Percentiles rank a stretch among this genome's conserved stretches.
Evolutionary conservation across 2,888 invertebrate species (phyloP).

Genomic region (Eumerus sabulonum): DNA sequence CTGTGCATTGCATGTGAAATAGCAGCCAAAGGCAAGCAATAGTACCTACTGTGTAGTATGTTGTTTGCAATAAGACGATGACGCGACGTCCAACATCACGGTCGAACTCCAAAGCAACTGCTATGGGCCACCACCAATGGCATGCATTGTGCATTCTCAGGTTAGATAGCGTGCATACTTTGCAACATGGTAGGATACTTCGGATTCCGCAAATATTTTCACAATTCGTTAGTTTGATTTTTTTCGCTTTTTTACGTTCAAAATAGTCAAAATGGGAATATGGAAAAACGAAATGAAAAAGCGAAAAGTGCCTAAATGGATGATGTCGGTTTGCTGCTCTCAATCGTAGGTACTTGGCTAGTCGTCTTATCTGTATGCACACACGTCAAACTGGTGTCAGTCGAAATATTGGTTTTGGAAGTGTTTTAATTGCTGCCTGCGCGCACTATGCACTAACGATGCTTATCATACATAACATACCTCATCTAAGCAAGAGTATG

Average conservation of each 20-base stretch:
- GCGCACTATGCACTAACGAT: conserved; percentile 41
- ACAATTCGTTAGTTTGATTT: conserved; percentile 42
- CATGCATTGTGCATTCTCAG: conserved; percentile 66
- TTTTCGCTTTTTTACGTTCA: conserved; percentile 7
- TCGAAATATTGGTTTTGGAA: conserved; percentile 60
- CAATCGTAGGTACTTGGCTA: not conserved
- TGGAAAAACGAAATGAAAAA: not conserved
- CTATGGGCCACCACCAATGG: conserved; percentile 2
- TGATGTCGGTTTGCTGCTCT: conserved; percentile 54
- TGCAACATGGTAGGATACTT: conserved; percentile 54
- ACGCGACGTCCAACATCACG: conserved; percentile 36
- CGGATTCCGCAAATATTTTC: conserved; percentile 61
- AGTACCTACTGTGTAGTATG: conserved; percentile 31
- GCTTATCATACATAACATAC: conserved; percentile 40
- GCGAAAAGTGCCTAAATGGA: conserved; percentile 26
- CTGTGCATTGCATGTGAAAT: conserved; percentile 35
- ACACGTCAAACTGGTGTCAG: conserved; percentile 58
- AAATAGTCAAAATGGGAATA: conserved; percentile 13
- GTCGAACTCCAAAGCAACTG: not conserved
- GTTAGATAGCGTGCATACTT: conserved; percentile 57
- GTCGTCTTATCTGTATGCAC: not conserved
- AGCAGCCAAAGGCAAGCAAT: conserved; percentile 36
- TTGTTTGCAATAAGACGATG: too few relatives aligned
- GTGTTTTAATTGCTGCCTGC: conserved; percentile 64
- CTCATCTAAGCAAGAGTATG: conserved; percentile 15